A percentile compares a stretch with the other conserved stretches of the same genome.
Conservation (phyloP, 2,888 invertebrate genomes). For the Andrena flavipes region DNA sequence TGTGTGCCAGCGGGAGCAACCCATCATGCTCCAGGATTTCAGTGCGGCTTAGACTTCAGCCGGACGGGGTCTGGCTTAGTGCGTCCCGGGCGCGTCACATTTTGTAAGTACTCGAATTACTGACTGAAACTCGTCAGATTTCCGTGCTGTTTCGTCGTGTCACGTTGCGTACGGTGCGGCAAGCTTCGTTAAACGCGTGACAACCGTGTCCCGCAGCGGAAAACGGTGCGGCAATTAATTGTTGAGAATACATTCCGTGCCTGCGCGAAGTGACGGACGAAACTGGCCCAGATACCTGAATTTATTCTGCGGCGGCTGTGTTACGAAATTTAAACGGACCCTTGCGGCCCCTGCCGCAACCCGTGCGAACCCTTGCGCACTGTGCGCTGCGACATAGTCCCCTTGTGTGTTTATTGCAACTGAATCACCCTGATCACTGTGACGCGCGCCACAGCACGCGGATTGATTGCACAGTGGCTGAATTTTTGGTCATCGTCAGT, state of each 20-base stretch:
- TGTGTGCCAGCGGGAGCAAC: conserved; percentile 57
- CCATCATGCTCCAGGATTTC: conserved; percentile 44
- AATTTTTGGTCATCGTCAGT: not conserved
- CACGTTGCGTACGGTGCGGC: not conserved
- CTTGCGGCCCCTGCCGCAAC: not conserved
- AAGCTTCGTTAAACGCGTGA: not conserved
- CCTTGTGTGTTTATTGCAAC: not conserved
- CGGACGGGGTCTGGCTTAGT: conserved; percentile 67
- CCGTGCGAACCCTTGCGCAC: not conserved
- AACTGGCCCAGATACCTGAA: conserved; percentile 16
- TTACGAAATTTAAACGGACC: not conserved
- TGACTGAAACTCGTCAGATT: conserved; percentile 45
- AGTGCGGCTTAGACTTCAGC: conserved; percentile 73
- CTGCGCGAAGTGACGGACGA: not conserved
- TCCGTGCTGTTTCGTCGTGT: conserved; percentile 7
- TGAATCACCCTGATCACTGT: not conserved
- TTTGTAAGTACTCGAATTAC: conserved; percentile 61
- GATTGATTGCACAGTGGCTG: conserved; percentile 3
- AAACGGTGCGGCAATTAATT: not conserved
- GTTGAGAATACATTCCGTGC: conserved; percentile 3
- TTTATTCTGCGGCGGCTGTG: not conserved
- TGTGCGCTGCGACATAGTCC: not conserved
- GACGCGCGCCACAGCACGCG: not conserved
- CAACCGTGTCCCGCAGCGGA: not conserved
- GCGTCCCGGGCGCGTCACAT: conserved; percentile 56